phyloP scores from a whole-genome alignment of 2,797 vertebrate genomes.

The Aratinga solstitialis region DNA sequence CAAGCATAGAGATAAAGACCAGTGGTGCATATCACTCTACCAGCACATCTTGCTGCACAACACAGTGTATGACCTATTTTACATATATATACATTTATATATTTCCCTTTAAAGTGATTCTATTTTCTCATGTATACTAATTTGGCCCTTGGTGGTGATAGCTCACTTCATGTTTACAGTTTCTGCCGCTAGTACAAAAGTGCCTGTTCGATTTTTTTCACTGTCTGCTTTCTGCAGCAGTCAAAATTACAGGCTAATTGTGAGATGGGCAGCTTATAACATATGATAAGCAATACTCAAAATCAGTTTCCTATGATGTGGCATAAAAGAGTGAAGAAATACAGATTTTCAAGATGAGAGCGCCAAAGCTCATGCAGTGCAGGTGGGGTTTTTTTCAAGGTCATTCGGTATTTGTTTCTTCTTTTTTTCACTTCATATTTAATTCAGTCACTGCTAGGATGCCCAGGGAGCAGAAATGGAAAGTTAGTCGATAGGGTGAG shows the following conservation, averaged over 20 bases:
- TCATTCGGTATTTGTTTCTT: constrained; percentile 65
- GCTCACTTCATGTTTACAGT: constrained; percentile 17
- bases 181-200: constrained; percentile 48
- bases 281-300: constrained; percentile 70
- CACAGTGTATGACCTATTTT: background rate
- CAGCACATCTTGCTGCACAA: background rate
- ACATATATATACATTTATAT: background rate
- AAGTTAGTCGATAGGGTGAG: constrained; percentile 49
- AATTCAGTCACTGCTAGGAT: constrained; percentile 53
- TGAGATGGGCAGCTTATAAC: constrained; percentile 55
- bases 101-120: constrained; percentile 47
- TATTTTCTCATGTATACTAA: constrained; percentile 26
- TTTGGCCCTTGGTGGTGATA: constrained; percentile 18
- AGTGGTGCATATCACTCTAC: background rate
- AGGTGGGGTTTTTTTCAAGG: constrained; percentile 80
- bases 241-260: constrained; percentile 67
- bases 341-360: constrained; percentile 65
- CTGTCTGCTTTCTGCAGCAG: constrained; percentile 21
- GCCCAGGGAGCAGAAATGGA: constrained; percentile 42
- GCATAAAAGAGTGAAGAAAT: constrained; percentile 47
- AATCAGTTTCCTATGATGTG: constrained; percentile 32
- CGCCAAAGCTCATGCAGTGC: constrained; percentile 77
- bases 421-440: constrained; percentile 60
- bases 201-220: constrained; percentile 55
- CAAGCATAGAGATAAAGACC: constrained; percentile 20